These are phyloP conservation scores for Emmelina monodactyla DNA, from an alignment of 2,888 invertebrate species.

Conservation along the genomic window DNA sequence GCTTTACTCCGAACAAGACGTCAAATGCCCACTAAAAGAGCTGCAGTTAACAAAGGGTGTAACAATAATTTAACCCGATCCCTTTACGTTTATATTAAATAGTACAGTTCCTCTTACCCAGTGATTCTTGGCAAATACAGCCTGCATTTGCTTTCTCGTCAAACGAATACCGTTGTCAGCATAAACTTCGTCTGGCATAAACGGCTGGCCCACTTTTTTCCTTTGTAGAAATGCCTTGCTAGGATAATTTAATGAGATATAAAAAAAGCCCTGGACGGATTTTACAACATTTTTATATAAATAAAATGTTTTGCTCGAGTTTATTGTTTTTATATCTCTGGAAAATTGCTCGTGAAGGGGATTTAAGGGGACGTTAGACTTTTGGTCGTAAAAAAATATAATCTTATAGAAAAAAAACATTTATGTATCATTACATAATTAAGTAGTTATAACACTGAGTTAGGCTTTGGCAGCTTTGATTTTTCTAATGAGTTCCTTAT, in stretches of 20 bases:
- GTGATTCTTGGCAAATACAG: too few species aligned
- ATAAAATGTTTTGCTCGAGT: background rate
- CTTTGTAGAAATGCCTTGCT: constrained; percentile 24
- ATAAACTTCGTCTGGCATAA: constrained; percentile 26
- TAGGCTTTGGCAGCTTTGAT: constrained; percentile 19
- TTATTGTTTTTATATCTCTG: background rate
- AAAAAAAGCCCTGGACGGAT: constrained; percentile 21
- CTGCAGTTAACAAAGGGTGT: too few species aligned
- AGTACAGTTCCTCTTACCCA: too few species aligned
- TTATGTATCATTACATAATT: too few species aligned
- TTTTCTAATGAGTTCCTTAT: constrained; percentile 25
- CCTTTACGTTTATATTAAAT: too few species aligned
- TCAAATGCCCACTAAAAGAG: too few species aligned
- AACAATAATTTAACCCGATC: too few species aligned
- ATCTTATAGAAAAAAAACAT: too few species aligned
- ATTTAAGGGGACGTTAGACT: too few species aligned
- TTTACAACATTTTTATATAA: constrained; percentile 11
- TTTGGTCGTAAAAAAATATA: too few species aligned
- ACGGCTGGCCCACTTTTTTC: constrained; percentile 25
- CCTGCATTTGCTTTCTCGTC: constrained; percentile 7
- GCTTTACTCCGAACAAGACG: too few species aligned
- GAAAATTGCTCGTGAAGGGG: too few species aligned
- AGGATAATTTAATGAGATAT: constrained; percentile 28
- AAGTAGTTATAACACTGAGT: background rate
- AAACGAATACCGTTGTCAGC: constrained; percentile 22